A percentile compares a stretch with the other conserved stretches of the same genome.
These are phyloP conservation scores for Amblyteles armatorius DNA, from an alignment of 2,888 invertebrate genomes.

Conservation along the genomic window DNA sequence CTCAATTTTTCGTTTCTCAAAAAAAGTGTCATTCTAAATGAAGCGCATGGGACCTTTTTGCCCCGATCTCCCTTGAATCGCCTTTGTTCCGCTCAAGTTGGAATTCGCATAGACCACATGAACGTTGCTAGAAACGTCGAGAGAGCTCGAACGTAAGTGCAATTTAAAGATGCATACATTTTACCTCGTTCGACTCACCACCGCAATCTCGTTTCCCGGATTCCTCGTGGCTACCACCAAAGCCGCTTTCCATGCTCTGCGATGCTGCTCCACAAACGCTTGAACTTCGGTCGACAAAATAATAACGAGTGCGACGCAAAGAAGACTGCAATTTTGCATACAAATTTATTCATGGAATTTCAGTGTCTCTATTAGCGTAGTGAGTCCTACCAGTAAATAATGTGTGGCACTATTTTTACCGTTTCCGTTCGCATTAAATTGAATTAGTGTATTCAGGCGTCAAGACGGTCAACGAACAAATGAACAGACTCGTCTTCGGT, in stretches of 20 bases:
- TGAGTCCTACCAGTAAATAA: no score
- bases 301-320: not conserved
- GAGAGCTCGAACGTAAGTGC: slow-evolving; percentile 38
- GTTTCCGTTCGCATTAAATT: no score
- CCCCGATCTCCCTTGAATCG: not conserved
- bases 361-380: no score
- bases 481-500: not conserved
- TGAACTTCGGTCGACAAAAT: not conserved
- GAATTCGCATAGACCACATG: not conserved
- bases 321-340: no score
- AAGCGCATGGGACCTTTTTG: not conserved
- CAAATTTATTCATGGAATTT: no score
- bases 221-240: not conserved
- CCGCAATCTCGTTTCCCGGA: not conserved
- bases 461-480: not conserved
- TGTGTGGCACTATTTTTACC: no score
- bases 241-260: not conserved
- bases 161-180: slow-evolving; percentile 37
- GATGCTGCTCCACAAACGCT: not conserved
- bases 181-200: slow-evolving; percentile 26
- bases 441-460: not conserved
- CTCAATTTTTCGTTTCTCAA: not conserved
- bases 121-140: not conserved
- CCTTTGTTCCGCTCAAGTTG: not conserved
- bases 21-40: not conserved